Base-by-base conservation (phyloP, 2,888 invertebrate genomes). In the Tridacna crocea region DNA sequence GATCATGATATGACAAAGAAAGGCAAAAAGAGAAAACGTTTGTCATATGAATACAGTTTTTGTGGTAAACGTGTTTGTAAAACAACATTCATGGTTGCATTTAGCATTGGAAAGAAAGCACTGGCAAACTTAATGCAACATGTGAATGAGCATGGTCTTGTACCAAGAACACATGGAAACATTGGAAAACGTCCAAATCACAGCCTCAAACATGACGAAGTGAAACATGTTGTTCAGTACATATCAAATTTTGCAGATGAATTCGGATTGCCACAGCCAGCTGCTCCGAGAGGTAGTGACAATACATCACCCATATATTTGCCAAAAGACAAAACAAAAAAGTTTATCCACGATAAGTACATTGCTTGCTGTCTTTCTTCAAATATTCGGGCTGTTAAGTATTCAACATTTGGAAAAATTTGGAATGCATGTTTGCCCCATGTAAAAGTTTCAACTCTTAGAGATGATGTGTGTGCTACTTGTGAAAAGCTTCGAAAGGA, bases 391-490 rank as follows among this genome's bases (percentile, higher is more conserved):
- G 27, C 48, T 70, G 77, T 79, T 10, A 55, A 61, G 13, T n/a
- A 75, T 3, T 51, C 78, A 3, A 22, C 72, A 26, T 78, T 82
- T 65, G 13, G 75, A 51, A 72, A 82, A n/a, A 61, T 81, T 15
- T 84, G 80, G 81, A 55, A 26, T 15, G n/a, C 17, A 11, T 82
- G 82, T 22, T 17, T 79, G 8, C 72, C 74, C 4, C 79, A 82
- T 24, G 75, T 84, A 12, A 61, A 68, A 47, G 77, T 82, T 22
- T 51, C 74, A 22, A 46, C 66, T 17, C 79, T 79, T 8, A n/a
- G 82, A 48, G 75, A 78, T 17, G 75, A 79, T 75, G 79, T 79
- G 17, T 82, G 82, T 58, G 70, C 73, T 0, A 77, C 36, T 13
- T 79, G 82, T 58, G 77, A 84, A 46, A 66, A 47, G 17, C 46